Conservation (phyloP, 2,888 invertebrate species). For the Parnassius orleans region DNA sequence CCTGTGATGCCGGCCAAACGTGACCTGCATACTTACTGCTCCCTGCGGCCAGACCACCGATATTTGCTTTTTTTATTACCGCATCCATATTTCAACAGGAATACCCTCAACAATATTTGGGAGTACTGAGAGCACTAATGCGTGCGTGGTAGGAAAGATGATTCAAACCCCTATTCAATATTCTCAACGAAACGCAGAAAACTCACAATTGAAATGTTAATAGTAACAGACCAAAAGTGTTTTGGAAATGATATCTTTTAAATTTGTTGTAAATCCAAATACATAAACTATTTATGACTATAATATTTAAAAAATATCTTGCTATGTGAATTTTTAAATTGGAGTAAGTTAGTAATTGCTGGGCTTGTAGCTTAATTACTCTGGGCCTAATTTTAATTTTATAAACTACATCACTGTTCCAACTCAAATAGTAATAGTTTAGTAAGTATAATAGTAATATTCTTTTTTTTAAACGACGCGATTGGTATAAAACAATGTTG, state of each 20-base stretch:
- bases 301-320: no score
- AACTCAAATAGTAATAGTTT: no score
- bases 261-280: no score
- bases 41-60: slow-evolving; percentile 55
- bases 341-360: no score
- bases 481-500: no score
- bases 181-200: slow-evolving; percentile 44
- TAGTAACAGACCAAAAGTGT: slow-evolving; percentile 20
- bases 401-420: no score
- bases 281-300: no score
- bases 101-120: slow-evolving; percentile 69
- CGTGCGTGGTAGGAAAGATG: slow-evolving; percentile 69
- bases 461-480: no score
- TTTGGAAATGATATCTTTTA: background rate
- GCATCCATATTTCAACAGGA: slow-evolving; percentile 75
- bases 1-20: slow-evolving; percentile 53
- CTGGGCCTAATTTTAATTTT: no score
- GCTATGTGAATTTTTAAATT: no score
- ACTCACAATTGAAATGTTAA: slow-evolving; percentile 53
- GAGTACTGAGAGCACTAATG: slow-evolving; percentile 66
- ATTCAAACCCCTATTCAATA: slow-evolving; percentile 54
- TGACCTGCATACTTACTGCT: slow-evolving; percentile 57
- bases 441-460: no score
- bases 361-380: no score
- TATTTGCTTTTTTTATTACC: slow-evolving; percentile 74